phyloP scores from a whole-genome alignment of 1,140 invertebrate species.

The Lordiphosa collinella region DNA sequence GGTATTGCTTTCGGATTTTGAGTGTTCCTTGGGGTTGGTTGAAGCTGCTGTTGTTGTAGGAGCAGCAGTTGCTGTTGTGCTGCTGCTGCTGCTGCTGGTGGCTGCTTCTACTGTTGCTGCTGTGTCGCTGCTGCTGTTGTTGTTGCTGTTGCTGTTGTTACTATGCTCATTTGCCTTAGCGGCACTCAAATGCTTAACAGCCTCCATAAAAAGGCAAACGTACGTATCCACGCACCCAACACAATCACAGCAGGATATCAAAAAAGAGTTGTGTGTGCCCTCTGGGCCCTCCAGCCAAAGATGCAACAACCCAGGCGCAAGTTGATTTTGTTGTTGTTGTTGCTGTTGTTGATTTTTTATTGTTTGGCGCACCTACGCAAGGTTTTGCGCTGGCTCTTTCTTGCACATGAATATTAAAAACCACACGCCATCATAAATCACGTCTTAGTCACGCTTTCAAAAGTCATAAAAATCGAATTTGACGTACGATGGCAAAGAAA shows the following conservation, averaged over 20 bases:
- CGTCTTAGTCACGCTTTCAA: conserved; percentile 79
- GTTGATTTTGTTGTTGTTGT: conserved; percentile 9
- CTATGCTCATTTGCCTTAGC: conserved; percentile 39
- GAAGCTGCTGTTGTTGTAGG: conserved; percentile 10
- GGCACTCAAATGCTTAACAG: conserved; percentile 69
- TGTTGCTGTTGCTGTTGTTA: conserved; percentile 24
- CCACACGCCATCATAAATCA: conserved; percentile 80
- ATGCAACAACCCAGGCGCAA: conserved; percentile 27
- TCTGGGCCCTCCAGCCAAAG: conserved; percentile 32
- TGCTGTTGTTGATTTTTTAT: conserved; percentile 51
- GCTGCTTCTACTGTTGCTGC: conserved; percentile 4
- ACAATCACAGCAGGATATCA: conserved; percentile 62
- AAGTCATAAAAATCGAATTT: conserved; percentile 79
- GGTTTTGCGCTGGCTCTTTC: conserved; percentile 40
- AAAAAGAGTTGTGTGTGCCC: conserved; percentile 25
- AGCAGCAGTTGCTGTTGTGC: conserved; percentile 13
- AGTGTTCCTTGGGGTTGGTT: neutral
- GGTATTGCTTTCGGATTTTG: conserved; percentile 4
- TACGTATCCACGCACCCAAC: conserved; percentile 56
- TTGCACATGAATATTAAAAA: conserved; percentile 79
- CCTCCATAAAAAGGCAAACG: conserved; percentile 58
- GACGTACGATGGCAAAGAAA: conserved; percentile 49
- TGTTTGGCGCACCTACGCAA: conserved; percentile 76
- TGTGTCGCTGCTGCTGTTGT: conserved; percentile 21
- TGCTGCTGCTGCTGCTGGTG: too few species aligned